These are phyloP conservation scores for Nylanderia fulva DNA, from an alignment of 1,140 invertebrate genomes.

Conservation along the genomic window DNA sequence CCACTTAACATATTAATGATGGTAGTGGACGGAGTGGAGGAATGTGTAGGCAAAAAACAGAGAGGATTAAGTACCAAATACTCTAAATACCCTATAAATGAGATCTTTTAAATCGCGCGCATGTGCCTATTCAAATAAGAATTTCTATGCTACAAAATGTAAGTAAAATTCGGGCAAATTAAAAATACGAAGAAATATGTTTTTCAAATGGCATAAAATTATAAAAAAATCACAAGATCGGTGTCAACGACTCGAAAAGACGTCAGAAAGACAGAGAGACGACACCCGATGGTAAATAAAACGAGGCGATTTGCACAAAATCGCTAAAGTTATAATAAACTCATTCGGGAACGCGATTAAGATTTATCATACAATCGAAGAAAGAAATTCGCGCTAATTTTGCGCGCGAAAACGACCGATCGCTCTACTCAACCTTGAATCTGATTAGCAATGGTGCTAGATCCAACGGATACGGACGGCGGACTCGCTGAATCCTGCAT, in stretches of 20 bases:
- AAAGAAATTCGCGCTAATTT: conserved; percentile 15
- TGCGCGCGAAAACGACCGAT: not conserved
- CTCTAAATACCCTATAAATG: conserved; percentile 44
- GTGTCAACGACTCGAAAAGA: not conserved
- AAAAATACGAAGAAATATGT: not conserved
- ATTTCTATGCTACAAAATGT: not conserved
- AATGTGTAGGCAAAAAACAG: conserved; percentile 58
- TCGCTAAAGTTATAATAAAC: conserved; percentile 15
- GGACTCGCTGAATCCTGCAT: conserved; percentile 80
- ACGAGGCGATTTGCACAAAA: conserved; percentile 16
- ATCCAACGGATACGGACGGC: conserved; percentile 71
- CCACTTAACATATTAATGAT: conserved; percentile 63
- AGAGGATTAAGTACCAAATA: conserved; percentile 27
- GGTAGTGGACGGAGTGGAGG: conserved; percentile 71
- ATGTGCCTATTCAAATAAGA: conserved; percentile 61
- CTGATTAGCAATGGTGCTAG: conserved; percentile 78
- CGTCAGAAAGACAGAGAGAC: not conserved
- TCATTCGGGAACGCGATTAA: not conserved
- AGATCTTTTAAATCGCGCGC: conserved; percentile 54
- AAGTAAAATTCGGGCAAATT: conserved; percentile 16
- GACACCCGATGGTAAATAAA: conserved; percentile 14
- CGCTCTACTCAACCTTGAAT: conserved; percentile 82
- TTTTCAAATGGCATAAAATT: conserved; percentile 20
- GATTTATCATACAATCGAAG: conserved; percentile 61
- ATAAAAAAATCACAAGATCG: conserved; percentile 26